Evolutionary conservation across 1,140 invertebrate genomes (phyloP).

Genomic region (Brachionus manjavacas): DNA sequence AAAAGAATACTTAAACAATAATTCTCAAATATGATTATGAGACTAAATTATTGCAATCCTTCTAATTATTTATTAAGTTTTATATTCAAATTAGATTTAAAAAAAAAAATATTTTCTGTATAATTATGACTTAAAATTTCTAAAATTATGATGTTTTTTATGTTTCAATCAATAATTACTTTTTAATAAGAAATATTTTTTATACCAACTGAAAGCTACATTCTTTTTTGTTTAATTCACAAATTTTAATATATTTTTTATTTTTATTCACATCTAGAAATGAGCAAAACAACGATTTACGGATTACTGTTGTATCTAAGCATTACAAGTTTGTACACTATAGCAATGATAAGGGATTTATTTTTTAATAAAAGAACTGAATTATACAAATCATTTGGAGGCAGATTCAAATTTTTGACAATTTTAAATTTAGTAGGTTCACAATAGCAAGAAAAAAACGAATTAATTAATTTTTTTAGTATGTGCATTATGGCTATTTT

Average conservation of each 20-base stretch:
- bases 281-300: not conserved
- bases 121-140: not conserved
- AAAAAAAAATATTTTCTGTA: not conserved
- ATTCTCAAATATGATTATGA: not conserved
- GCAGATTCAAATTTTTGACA: slow-evolving; percentile 31
- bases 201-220: not conserved
- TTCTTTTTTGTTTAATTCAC: not conserved
- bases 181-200: not conserved
- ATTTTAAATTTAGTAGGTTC: slow-evolving; percentile 33
- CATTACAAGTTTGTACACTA: not conserved
- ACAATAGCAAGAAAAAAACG: too few species aligned
- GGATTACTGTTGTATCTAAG: not conserved
- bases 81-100: not conserved
- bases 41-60: not conserved
- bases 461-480: not conserved
- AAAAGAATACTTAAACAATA: too few species aligned
- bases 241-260: not conserved
- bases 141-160: not conserved
- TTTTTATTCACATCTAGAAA: not conserved
- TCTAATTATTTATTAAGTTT: not conserved
- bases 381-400: slow-evolving; percentile 31
- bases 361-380: not conserved
- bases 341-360: not conserved
- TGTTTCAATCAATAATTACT: not conserved
- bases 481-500: not conserved